phyloP scores from a whole-genome alignment of 2,113 vertebrate genomes.

The Nymphicus hollandicus region DNA sequence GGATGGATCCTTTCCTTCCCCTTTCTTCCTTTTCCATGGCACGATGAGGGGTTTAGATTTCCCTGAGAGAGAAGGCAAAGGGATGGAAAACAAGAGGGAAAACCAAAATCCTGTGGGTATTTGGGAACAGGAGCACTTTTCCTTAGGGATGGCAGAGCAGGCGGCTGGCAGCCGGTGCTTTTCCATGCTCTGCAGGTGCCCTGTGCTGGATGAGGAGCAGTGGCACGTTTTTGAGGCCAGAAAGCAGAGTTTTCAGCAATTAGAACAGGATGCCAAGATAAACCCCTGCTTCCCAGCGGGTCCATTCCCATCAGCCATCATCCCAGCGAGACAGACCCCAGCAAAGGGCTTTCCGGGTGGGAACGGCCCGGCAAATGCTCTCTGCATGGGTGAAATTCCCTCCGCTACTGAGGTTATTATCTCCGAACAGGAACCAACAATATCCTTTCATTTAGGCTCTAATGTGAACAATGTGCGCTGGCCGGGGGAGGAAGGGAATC shows the following conservation, averaged over 20 bases:
- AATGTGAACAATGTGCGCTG: constrained; percentile 70
- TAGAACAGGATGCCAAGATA: background rate
- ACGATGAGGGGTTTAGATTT: rapidly evolving
- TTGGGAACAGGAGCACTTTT: background rate
- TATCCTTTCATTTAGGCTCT: constrained; percentile 74
- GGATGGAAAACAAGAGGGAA: background rate
- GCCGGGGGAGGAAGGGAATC: constrained; percentile 16
- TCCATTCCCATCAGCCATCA: constrained; percentile 20
- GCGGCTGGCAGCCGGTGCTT: rapidly evolving
- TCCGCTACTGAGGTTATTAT: constrained; percentile 66
- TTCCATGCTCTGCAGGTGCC: background rate
- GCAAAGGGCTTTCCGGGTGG: constrained; percentile 7
- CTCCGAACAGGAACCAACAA: constrained; percentile 72
- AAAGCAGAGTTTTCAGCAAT: constrained; percentile 44
- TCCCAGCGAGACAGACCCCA: background rate
- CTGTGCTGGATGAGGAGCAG: background rate
- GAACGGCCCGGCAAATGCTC: constrained; percentile 53
- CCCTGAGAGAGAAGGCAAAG: background rate
- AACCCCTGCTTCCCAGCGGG: background rate
- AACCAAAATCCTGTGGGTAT: rapidly evolving
- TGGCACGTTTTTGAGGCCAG: background rate
- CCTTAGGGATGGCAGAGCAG: rapidly evolving
- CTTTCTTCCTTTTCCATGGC: background rate
- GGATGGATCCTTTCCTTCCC: background rate
- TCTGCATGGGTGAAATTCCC: constrained; percentile 72